Evolutionary conservation across 2,797 vertebrate species (phyloP).

Genomic region (Clamator glandarius): DNA sequence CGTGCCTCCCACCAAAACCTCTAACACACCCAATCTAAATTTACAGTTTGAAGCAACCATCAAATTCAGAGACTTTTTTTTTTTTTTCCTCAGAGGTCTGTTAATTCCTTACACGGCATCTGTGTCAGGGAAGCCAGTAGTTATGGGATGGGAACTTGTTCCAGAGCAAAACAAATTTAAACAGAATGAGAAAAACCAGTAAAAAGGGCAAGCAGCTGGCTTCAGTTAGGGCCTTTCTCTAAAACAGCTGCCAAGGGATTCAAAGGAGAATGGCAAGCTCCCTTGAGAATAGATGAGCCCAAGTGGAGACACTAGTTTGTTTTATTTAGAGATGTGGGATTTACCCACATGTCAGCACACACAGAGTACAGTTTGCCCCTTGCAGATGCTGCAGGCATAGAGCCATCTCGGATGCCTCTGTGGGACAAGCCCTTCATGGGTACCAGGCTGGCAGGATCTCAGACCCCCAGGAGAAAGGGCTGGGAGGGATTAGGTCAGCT

Average conservation of each 20-base stretch:
- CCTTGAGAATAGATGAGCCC: background rate
- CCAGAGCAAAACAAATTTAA: background rate
- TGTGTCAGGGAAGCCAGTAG: background rate
- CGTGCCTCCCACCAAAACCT: background rate
- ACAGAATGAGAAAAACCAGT: background rate
- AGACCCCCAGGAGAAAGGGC: background rate
- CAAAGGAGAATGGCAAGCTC: background rate
- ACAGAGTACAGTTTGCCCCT: background rate
- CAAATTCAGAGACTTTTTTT: background rate
- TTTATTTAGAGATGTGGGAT: background rate
- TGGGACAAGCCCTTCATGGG: background rate
- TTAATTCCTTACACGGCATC: background rate
- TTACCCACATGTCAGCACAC: background rate
- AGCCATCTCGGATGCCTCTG: background rate
- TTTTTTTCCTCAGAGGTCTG: background rate
- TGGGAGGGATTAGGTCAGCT: background rate
- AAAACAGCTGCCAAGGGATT: background rate
- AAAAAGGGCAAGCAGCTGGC: background rate
- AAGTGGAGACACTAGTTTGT: background rate
- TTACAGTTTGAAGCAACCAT: background rate
- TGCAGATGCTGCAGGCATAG: background rate
- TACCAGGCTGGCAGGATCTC: background rate
- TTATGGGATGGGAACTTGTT: background rate
- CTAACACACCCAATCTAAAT: background rate
- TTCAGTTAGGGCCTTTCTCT: background rate